A percentile compares a stretch with the other conserved stretches of the same genome.
Evolutionary conservation across 2,113 vertebrate species (phyloP).

Genomic region (Chionis minor): DNA sequence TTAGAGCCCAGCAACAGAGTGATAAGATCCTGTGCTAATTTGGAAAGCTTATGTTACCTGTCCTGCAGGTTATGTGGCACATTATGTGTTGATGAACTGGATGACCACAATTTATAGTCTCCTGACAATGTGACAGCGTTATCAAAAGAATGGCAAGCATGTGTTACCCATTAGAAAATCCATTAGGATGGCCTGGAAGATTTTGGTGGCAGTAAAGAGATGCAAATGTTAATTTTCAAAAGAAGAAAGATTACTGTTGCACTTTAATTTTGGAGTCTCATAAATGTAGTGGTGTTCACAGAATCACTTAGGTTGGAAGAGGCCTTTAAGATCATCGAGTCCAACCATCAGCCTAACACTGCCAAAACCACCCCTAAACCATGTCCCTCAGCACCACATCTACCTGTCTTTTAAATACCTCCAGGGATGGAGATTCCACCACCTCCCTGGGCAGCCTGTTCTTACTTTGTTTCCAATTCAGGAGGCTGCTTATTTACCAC

Average conservation of each 20-base stretch:
- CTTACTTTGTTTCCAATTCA: not conserved
- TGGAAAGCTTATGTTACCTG: slow-evolving; percentile 2
- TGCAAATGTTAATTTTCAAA: not conserved
- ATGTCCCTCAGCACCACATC: too few relatives aligned
- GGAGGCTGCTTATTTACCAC: slow-evolving; percentile 28
- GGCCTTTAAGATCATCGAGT: too few relatives aligned
- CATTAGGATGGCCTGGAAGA: not conserved
- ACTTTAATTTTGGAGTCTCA: not conserved
- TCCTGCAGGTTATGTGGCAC: not conserved
- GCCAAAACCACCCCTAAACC: too few relatives aligned
- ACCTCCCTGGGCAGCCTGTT: not conserved
- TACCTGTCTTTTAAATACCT: too few relatives aligned
- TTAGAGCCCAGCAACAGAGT: not conserved
- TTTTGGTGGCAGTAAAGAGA: not conserved
- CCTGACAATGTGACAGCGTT: not conserved
- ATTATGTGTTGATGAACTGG: not conserved
- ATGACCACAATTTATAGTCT: not conserved
- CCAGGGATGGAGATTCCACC: too few relatives aligned
- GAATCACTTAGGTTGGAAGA: too few relatives aligned
- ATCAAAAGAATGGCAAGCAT: not conserved
- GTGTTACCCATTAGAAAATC: not conserved
- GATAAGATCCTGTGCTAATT: not conserved
- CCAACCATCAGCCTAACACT: too few relatives aligned
- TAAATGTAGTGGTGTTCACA: not conserved
- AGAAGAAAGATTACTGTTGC: not conserved